A percentile compares a stretch with the other conserved stretches of the same genome.
phyloP scores from a whole-genome alignment of 2,797 vertebrate species.

The Intellagama lesueurii region DNA sequence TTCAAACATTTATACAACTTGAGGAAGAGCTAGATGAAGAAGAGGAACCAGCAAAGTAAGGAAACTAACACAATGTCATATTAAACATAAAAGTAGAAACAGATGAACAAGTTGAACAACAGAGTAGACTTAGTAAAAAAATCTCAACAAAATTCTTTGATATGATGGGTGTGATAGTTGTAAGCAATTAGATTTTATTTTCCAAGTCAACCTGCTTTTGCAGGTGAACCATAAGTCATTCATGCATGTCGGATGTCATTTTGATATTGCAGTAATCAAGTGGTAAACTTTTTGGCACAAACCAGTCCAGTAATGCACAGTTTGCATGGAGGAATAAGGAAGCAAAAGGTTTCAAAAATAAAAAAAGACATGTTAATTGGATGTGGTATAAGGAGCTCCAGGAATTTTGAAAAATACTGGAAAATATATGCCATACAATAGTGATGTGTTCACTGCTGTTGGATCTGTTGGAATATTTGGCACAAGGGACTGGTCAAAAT shows the following conservation, averaged over 20 bases:
- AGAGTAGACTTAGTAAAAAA: background rate
- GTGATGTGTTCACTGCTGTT: background rate
- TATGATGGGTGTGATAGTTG: background rate
- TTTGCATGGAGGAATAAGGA: background rate
- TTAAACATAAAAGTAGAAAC: background rate
- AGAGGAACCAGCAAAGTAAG: conserved; percentile 90
- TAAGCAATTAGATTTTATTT: background rate
- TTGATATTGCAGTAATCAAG: too few relatives aligned
- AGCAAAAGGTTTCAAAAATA: background rate
- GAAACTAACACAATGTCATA: background rate
- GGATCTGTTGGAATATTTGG: background rate
- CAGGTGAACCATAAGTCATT: background rate
- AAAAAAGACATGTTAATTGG: background rate
- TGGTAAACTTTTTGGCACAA: background rate
- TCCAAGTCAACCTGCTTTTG: background rate
- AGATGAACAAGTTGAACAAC: background rate
- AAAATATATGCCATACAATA: background rate
- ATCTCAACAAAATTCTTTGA: background rate
- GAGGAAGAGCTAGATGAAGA: conserved; percentile 89
- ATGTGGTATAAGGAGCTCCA: background rate
- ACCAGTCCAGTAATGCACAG: background rate
- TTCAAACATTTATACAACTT: conserved; percentile 89
- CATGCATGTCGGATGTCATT: background rate
- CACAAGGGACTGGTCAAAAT: background rate
- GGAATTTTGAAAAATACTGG: background rate